Percentiles rank a stretch among this genome's conserved stretches.
Evolutionary conservation across 2,113 vertebrate genomes (phyloP).

Genomic region (Phylloscopus trochilus): DNA sequence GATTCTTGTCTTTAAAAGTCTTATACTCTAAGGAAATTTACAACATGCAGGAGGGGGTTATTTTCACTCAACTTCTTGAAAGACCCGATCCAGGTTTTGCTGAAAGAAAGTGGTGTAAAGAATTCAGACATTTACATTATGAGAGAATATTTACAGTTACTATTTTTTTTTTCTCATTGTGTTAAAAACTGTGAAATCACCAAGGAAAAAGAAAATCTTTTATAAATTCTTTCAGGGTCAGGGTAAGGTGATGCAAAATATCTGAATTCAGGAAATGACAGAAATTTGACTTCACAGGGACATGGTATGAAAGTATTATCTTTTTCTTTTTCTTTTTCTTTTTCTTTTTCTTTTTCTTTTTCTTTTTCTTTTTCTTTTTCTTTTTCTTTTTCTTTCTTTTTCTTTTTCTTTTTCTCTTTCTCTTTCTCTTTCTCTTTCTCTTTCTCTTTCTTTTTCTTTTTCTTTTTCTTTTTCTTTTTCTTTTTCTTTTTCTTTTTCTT

Average conservation of each 20-base stretch:
- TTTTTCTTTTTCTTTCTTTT: background rate
- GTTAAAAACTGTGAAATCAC: background rate
- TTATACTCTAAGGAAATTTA: background rate
- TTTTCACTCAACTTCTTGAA: background rate
- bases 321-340: background rate
- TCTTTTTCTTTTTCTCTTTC: background rate
- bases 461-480: background rate
- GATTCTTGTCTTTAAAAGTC: background rate
- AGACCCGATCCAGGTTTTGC: background rate
- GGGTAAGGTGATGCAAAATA: background rate
- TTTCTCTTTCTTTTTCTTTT: background rate
- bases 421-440: too few species aligned
- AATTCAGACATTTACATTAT: background rate
- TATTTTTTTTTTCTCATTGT: background rate
- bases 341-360: background rate
- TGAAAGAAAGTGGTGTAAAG: background rate
- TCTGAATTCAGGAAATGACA: background rate
- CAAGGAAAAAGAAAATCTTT: accelerated
- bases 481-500: background rate
- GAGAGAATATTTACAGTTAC: background rate
- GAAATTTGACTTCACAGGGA: background rate
- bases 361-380: background rate
- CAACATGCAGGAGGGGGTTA: background rate
- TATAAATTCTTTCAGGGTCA: background rate
- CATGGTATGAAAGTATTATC: accelerated